These are phyloP conservation scores for Mya arenaria DNA, from an alignment of 1,140 invertebrate genomes.

Conservation along the genomic window DNA sequence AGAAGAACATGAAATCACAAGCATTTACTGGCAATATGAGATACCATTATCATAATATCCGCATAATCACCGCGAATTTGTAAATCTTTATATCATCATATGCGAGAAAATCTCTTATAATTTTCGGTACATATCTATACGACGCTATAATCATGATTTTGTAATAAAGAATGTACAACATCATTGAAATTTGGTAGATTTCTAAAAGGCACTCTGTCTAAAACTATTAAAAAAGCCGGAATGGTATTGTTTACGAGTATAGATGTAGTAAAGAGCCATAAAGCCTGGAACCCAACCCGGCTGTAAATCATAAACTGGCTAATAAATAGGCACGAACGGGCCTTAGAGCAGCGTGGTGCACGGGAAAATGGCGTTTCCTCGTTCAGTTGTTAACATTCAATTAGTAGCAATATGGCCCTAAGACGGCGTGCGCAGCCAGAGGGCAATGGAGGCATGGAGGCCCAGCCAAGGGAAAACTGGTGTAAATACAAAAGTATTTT, in stretches of 20 bases:
- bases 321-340: conserved; percentile 17
- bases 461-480: neutral
- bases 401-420: conserved; percentile 18
- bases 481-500: too few relatives aligned
- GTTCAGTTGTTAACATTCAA: conserved; percentile 51
- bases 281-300: conserved; percentile 31
- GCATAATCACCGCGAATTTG: too few relatives aligned
- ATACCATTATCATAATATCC: too few relatives aligned
- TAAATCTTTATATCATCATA: too few relatives aligned
- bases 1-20: too few relatives aligned
- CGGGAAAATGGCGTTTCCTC: conserved; percentile 38
- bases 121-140: neutral
- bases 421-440: neutral
- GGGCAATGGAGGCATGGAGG: neutral
- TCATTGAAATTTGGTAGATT: neutral
- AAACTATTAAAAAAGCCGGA: conserved; percentile 18
- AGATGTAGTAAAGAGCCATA: conserved; percentile 26
- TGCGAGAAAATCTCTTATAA: too few relatives aligned
- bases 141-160: neutral
- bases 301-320: conserved; percentile 32
- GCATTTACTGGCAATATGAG: too few relatives aligned
- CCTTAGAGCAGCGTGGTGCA: conserved; percentile 23
- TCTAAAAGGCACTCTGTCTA: neutral
- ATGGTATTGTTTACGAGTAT: conserved; percentile 38
- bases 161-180: neutral